Conservation (phyloP, 1,140 invertebrate species). For the Radopholus similis region DNA sequence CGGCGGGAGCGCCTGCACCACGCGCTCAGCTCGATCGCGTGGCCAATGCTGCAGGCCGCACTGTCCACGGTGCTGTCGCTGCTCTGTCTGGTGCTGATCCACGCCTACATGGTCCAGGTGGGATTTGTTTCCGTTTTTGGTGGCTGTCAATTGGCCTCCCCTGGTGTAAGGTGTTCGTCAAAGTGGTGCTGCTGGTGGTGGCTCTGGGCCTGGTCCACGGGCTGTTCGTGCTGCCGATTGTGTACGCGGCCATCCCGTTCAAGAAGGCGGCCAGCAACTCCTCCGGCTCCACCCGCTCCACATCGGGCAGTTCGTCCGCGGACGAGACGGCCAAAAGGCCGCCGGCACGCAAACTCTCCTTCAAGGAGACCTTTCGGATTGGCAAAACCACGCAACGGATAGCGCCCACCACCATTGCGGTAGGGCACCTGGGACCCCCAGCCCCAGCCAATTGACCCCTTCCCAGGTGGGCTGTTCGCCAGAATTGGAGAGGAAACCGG, state of each 20-base stretch:
- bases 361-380: neutral
- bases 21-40: constrained; percentile 79
- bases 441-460: neutral
- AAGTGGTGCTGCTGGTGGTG: constrained; percentile 62
- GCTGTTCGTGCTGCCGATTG: constrained; percentile 60
- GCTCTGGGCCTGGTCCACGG: constrained; percentile 60
- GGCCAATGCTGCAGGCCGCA: constrained; percentile 92
- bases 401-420: constrained; percentile 12
- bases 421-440: neutral
- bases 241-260: constrained; percentile 60
- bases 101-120: constrained; percentile 75
- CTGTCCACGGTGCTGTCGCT: constrained; percentile 85
- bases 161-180: constrained; percentile 59
- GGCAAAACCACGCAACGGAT: neutral
- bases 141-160: constrained; percentile 1
- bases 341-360: neutral
- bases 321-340: neutral
- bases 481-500: neutral
- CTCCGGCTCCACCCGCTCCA: neutral
- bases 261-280: constrained; percentile 28
- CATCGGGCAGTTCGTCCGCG: constrained; percentile 1
- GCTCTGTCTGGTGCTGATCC: constrained; percentile 76
- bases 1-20: constrained; percentile 75
- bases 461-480: neutral
- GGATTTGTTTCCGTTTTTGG: constrained; percentile 30